Base-by-base conservation (phyloP, 2,888 invertebrate species). In the Mesodorylaimus sp. region DNA sequence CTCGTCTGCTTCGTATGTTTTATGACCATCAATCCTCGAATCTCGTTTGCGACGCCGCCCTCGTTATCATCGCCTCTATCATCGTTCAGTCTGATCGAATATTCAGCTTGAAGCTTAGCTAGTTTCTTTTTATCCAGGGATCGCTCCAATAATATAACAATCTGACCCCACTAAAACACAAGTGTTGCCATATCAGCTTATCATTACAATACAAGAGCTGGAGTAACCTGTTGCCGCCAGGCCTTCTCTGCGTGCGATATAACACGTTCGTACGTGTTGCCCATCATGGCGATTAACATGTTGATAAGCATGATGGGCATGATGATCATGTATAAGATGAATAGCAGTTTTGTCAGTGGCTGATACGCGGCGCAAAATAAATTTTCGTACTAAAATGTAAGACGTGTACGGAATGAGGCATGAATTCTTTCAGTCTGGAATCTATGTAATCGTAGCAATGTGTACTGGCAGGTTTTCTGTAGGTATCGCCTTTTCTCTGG, bases 231-330 rank as follows among this genome's bases (percentile, higher is more conserved):
- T 67, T 89, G 88, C 67, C 91, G 83, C 85, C 88, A 97, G 67
- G 97, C 95, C 70, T 95, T 95, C 69, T 95, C 95, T 29, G 93
- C 93, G 66, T 91, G 88, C 66, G 88, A 86, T 59, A 93, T 97
- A 52, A 97, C 89, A 60, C 86, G 85, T 0, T 89, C 87, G 67
- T 97, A 97, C 0, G 97, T 97, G 70, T 95, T 95, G 32, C 95
- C 95, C 95, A 97, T 97, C 95, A 95, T 97, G 56, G 97, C 97
- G 57, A 97, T 97, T 69, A 97, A 76, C 81, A 83, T 95, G 77
- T 95, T 95, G 16, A 95, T 76, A 61, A 95, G 72, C 45, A 95
- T 72, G 62, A 95, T 93, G 1, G 95, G 95, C 53, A 95, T 89
- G 59, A 95, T 81, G 50, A 97, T 85, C 89, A 95, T 93, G 68